Evolutionary conservation across 2,888 invertebrate genomes (phyloP), one percentile per base, ranked within the genome.

Genomic region (Orthosia gracilis): DNA sequence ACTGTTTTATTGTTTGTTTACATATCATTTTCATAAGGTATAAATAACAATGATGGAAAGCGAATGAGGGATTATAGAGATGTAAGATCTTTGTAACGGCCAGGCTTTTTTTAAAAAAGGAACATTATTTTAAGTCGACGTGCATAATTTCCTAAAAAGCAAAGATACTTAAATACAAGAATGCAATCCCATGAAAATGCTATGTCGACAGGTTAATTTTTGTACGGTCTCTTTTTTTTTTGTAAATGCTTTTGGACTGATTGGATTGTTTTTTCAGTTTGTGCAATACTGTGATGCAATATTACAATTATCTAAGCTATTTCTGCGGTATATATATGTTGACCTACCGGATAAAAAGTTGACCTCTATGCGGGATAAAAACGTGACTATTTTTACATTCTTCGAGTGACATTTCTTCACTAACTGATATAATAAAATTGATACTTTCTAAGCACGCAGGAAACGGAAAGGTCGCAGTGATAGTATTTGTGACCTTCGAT

Each of bases 311-410:
- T 61, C 47, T n/a, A 58, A 52, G 13, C 18, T 58, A 54, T 23
- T 64, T 49, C 18, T 73, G 23, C 13, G 23, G 12, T 45, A 23
- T 58, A 65, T 17, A 40, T 15, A 31, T 63, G 23, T 49, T 72
- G 59, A 73, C 62, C n/a, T 21, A 55, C 55, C 18, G 50, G 62
- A 52, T 57, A 31, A 50, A 23, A 11, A 58, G 15, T 11, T 49
- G 57, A 17, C 50, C 76, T 62, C 21, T 26, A 59, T 47, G 31
- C 12, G 31, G 17, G 18, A 52, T 55, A 52, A 12, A 66, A 23
- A 78, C 73, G 78, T 78, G 78, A 78, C 73, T 21, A 17, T 57
- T 61, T 47, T 59, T 11, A 73, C 23, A 65, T 73, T 68, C 50
- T 31, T n/a, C 26, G 5, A 59, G 18, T 23, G 12, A 3, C 1